phyloP scores from a whole-genome alignment of 2,797 vertebrate species.

The Macroramphosus scolopax region DNA sequence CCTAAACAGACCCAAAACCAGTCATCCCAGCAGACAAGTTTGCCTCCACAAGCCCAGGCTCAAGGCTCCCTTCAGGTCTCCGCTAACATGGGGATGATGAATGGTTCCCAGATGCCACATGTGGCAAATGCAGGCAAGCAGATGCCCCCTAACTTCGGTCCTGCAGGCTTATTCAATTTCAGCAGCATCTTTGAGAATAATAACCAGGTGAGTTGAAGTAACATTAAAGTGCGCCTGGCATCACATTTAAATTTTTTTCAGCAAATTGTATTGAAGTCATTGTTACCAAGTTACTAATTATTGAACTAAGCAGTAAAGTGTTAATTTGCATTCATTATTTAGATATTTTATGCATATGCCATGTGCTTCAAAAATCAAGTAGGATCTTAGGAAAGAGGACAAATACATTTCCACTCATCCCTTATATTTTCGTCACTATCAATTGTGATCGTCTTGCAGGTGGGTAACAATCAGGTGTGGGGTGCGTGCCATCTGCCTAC shows the following conservation, averaged over 20 bases:
- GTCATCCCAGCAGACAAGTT: conserved; percentile 66
- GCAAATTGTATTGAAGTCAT: too few relatives aligned
- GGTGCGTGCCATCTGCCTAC: conserved; percentile 89
- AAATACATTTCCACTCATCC: background rate
- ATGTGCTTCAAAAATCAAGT: background rate
- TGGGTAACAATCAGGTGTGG: conserved; percentile 95
- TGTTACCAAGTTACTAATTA: too few relatives aligned
- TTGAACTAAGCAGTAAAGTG: too few relatives aligned
- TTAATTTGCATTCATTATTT: too few relatives aligned
- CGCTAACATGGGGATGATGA: conserved; percentile 90
- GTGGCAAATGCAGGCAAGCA: conserved; percentile 84
- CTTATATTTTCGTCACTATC: background rate
- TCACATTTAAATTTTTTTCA: background rate
- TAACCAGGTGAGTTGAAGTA: conserved; percentile 59
- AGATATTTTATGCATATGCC: background rate
- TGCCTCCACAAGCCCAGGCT: conserved; percentile 68
- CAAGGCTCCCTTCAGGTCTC: conserved; percentile 84
- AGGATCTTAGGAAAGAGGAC: too few relatives aligned
- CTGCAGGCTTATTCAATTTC: conserved; percentile 94
- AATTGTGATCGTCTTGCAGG: conserved; percentile 69
- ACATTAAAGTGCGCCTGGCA: background rate
- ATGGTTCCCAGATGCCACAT: conserved; percentile 93
- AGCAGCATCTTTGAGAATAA: conserved; percentile 96
- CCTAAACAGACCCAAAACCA: conserved; percentile 84
- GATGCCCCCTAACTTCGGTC: conserved; percentile 89